Base-by-base conservation (phyloP, 2,113 vertebrate species). In the Cheirogaleus medius region DNA sequence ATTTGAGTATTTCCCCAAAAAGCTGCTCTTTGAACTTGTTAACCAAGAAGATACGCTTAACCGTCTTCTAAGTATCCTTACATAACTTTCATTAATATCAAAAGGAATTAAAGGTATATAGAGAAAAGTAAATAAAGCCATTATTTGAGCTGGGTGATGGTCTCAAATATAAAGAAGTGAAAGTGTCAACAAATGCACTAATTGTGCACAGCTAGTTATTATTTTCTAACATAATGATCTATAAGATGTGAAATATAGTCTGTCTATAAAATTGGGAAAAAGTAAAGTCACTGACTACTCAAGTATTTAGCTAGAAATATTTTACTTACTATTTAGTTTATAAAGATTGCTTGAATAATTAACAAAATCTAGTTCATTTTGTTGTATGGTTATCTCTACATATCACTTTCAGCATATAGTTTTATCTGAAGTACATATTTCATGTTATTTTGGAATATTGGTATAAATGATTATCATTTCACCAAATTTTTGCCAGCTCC, bases 11-110 rank as follows among this genome's bases (percentile, higher is more conserved):
- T 98, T 76, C 74, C 54, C 86, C 86, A 77, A 83, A 97, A 96
- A 97, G 95, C 95, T 98, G 78, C 71, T 98, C 96, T 97, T 92
- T 98, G 91, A 98, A 96, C 85, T 95, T 98, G 89, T 49, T 97
- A 96, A 42, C 77, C 95, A 98, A 98, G 96, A 97, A 94, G 95
- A 98, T 87, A 89, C 86, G 84, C 52, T 94, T 97, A 98, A 96
- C 97, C 68, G 96, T 96, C 97, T 97, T 97, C 71, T 74, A 91
- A 91, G 80, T 92, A 94, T 97, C 96, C 94, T 97, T 77, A 82
- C 17, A 87, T 97, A 95, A 97, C 78, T 6, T 1, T n/a, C 58
- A 94, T 98, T 97, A 98, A 49, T 96, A 95, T 97, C 94, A 95
- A 98, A 93, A 97, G 94, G 58, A 96, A 88, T 94, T 97, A 94